These are phyloP conservation scores for Percopsis omiscomaycus DNA, from an alignment of 2,797 vertebrate species.

Conservation along the genomic window DNA sequence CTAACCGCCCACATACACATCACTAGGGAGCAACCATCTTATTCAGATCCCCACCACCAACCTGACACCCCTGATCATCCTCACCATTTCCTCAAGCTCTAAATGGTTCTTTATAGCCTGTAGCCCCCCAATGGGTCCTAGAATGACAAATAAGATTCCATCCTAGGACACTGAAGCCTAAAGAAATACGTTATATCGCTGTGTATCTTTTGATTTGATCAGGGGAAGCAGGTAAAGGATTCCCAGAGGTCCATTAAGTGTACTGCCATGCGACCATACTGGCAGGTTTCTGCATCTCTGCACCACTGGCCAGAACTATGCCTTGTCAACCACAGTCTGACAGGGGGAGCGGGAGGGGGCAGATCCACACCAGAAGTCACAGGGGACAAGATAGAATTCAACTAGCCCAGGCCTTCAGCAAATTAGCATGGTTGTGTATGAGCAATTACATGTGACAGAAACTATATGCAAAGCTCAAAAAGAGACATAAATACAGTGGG, in stretches of 20 bases:
- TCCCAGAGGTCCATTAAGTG: conserved; percentile 33
- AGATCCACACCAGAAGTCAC: conserved; percentile 35
- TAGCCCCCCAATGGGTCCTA: conserved; percentile 42
- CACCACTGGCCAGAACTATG: conserved; percentile 37
- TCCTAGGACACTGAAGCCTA: conserved; percentile 6
- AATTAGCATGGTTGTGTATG: conserved; percentile 22
- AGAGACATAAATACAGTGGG: not conserved
- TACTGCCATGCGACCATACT: conserved; percentile 38
- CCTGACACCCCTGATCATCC: conserved; percentile 63
- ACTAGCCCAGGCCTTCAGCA: conserved; percentile 11
- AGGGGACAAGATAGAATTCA: conserved; percentile 27
- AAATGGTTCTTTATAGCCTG: conserved; percentile 27
- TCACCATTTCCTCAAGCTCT: conserved; percentile 40
- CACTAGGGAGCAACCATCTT: conserved; percentile 47
- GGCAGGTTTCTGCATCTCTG: conserved; percentile 50
- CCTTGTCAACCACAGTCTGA: conserved; percentile 47
- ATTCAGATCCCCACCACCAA: conserved; percentile 52
- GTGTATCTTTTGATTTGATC: conserved; percentile 1
- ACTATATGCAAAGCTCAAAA: not conserved
- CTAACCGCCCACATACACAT: conserved; percentile 51
- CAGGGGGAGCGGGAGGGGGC: conserved; percentile 8
- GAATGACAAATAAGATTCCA: conserved; percentile 10
- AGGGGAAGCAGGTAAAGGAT: conserved; percentile 6
- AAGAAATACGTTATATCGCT: conserved; percentile 5
- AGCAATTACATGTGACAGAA: conserved; percentile 15